phyloP scores from a whole-genome alignment of 1,140 invertebrate genomes.

The Polyergus mexicanus region DNA sequence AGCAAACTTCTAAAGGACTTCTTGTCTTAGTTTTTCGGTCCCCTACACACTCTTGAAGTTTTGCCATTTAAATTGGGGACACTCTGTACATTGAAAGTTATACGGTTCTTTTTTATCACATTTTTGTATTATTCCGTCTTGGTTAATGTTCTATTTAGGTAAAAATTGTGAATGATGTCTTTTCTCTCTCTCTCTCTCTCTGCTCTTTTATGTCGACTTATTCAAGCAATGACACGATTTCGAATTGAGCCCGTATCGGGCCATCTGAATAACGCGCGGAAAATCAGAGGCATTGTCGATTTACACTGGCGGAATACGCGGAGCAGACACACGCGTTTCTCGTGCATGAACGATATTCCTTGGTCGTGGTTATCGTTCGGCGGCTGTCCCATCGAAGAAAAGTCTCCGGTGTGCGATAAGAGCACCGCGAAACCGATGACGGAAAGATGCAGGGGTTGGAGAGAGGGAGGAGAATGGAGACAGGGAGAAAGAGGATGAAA shows the following conservation, averaged over 20 bases:
- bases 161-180: background rate
- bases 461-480: background rate
- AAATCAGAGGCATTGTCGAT: conserved; percentile 29
- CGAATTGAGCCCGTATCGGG: background rate
- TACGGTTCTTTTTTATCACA: background rate
- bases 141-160: background rate
- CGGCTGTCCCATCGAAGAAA: conserved; percentile 32
- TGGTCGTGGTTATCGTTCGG: conserved; percentile 30
- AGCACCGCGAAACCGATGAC: background rate
- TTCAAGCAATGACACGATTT: conserved; percentile 6
- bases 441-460: background rate
- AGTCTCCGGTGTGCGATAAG: conserved; percentile 56
- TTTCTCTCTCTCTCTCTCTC: background rate
- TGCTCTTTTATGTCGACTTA: background rate
- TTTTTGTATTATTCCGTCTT: background rate
- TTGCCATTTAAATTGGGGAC: no score
- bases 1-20: no score
- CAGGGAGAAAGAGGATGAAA: conserved; percentile 18
- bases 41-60: no score
- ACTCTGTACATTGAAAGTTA: background rate
- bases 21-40: no score
- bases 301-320: background rate
- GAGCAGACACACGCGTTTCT: background rate
- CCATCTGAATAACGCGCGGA: conserved; percentile 8
- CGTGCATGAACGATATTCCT: background rate